Evolutionary conservation across 2,797 vertebrate species (phyloP).

Genomic region (Momotus momota): DNA sequence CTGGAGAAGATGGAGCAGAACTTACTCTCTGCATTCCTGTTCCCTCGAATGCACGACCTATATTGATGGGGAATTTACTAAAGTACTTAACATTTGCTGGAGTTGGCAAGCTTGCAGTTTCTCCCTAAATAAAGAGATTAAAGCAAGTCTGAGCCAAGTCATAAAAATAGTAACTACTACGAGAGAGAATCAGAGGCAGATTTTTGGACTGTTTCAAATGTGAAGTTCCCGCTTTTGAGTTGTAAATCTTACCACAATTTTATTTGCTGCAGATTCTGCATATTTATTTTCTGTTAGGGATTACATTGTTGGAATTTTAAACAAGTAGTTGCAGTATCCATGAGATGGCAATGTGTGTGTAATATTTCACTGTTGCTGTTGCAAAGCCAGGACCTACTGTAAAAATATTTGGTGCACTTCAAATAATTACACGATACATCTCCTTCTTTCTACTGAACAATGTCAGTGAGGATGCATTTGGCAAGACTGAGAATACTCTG

Average conservation of each 20-base stretch:
- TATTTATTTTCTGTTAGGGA: neutral
- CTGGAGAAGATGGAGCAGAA: constrained; percentile 6
- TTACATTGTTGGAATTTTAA: neutral
- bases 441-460: neutral
- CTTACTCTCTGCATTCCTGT: neutral
- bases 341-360: constrained; percentile 58
- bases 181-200: constrained; percentile 43
- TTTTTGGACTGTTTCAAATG: constrained; percentile 37
- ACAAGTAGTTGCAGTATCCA: constrained; percentile 41
- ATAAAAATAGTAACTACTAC: constrained; percentile 73
- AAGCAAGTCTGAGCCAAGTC: constrained; percentile 61
- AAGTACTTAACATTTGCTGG: constrained; percentile 67
- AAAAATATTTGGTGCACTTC: neutral
- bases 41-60: constrained; percentile 54
- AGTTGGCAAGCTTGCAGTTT: constrained; percentile 65
- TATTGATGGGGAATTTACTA: constrained; percentile 58
- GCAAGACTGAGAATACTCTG: constrained; percentile 18
- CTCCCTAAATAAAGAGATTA: constrained; percentile 66
- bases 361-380: constrained; percentile 27
- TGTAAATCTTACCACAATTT: constrained; percentile 34
- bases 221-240: constrained; percentile 1
- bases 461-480: constrained; percentile 22
- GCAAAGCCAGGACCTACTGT: neutral
- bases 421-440: neutral
- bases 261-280: neutral